These are phyloP conservation scores for Lucilia cuprina DNA, from an alignment of 1,140 invertebrate species.

Conservation along the genomic window DNA sequence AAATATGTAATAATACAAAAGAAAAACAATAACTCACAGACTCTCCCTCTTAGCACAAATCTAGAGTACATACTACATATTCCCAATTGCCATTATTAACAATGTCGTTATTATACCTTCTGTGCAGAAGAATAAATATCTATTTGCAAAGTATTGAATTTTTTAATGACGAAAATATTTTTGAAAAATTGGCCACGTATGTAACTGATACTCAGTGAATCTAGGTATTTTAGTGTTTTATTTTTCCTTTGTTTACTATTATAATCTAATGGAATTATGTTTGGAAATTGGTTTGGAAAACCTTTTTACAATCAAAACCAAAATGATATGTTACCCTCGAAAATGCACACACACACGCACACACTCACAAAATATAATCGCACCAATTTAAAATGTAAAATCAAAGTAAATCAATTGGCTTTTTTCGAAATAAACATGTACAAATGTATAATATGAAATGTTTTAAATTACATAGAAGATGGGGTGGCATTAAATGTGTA, in stretches of 20 bases:
- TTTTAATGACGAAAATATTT: background rate
- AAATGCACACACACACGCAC: background rate
- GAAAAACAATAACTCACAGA: background rate
- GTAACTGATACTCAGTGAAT: conserved; percentile 1
- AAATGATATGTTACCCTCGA: background rate
- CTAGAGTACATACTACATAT: background rate
- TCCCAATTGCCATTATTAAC: conserved; percentile 12
- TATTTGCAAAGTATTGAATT: too few species aligned
- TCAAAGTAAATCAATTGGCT: conserved; percentile 59
- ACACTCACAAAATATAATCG: background rate
- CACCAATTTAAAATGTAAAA: conserved; percentile 58
- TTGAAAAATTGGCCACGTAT: conserved; percentile 28
- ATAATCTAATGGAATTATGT: conserved; percentile 23
- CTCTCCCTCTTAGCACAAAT: background rate
- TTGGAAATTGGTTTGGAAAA: conserved; percentile 16
- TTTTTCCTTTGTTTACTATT: conserved; percentile 11
- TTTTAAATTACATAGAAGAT: background rate
- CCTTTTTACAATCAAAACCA: background rate
- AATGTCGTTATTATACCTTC: background rate
- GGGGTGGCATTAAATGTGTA: background rate
- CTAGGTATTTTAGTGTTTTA: background rate
- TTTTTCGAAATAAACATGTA: background rate
- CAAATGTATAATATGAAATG: too few species aligned
- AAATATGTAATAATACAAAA: background rate
- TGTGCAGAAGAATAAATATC: too few species aligned